phyloP scores from a whole-genome alignment of 2,113 vertebrate species.

The Craseonycteris thonglongyai region DNA sequence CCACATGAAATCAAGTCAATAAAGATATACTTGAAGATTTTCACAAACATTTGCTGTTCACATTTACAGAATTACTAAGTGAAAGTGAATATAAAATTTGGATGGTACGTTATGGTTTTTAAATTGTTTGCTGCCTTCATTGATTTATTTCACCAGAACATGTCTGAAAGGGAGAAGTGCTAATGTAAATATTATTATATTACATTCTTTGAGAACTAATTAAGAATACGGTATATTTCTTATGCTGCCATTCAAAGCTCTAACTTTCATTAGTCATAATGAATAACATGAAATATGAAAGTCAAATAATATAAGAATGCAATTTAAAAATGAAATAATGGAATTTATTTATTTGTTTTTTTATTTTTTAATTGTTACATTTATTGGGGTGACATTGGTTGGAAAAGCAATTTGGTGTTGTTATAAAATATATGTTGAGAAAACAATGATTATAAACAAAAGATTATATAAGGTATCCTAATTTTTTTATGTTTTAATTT shows the following conservation, averaged over 20 bases:
- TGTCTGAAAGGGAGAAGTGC: not conserved
- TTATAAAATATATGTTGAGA: conserved; percentile 14
- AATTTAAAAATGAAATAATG: not conserved
- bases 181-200: conserved; percentile 51
- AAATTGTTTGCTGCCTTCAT: conserved; percentile 28
- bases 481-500: no score
- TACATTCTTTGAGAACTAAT: not conserved
- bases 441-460: conserved; percentile 11
- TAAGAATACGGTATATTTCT: conserved; percentile 24
- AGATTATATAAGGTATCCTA: conserved; percentile 53
- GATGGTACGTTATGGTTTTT: not conserved
- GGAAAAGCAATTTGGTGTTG: conserved; percentile 23
- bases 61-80: not conserved
- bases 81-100: not conserved
- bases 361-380: no score
- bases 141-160: conserved; percentile 47
- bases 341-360: no score
- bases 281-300: conserved; percentile 33
- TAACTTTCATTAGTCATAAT: conserved; percentile 57
- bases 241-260: conserved; percentile 55
- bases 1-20: not conserved
- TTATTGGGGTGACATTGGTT: no score
- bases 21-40: not conserved
- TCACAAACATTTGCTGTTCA: not conserved
- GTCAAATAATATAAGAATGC: not conserved